A percentile compares a stretch with the other conserved stretches of the same genome.
phyloP scores from a whole-genome alignment of 2,113 vertebrate genomes.

The Eublepharis macularius region DNA sequence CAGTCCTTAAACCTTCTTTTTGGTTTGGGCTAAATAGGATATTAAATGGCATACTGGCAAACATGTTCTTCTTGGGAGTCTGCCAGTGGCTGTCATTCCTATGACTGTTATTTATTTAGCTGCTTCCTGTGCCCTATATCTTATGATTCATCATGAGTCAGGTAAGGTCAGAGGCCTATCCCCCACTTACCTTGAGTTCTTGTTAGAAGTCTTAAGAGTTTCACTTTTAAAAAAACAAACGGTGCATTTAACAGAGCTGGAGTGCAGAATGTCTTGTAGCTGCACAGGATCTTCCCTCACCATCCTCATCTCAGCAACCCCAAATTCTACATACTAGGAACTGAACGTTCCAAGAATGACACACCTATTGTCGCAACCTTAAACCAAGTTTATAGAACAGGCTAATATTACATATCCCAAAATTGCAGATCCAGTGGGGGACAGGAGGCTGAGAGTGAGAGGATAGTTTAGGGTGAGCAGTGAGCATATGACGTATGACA shows the following conservation, averaged over 20 bases:
- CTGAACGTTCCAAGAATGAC: not conserved
- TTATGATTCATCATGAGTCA: not conserved
- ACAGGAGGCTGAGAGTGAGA: not conserved
- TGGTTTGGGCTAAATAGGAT: not conserved
- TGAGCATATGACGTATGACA: not conserved
- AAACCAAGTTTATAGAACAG: not conserved
- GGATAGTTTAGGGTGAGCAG: not conserved
- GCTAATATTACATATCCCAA: not conserved
- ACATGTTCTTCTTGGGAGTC: not conserved
- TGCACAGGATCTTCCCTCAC: too few relatives aligned
- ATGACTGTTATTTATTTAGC: not conserved
- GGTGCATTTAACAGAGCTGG: too few relatives aligned
- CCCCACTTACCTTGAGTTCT: not conserved
- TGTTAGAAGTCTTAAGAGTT: not conserved
- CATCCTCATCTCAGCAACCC: not conserved
- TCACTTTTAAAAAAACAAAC: not conserved
- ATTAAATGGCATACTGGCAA: not conserved
- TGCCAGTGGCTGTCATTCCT: not conserved
- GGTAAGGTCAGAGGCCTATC: too few relatives aligned
- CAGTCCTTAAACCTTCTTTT: not conserved
- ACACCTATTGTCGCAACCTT: not conserved
- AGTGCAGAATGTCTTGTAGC: not conserved
- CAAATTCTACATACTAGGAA: not conserved
- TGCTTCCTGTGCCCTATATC: not conserved
- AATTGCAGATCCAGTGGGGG: not conserved